These are phyloP conservation scores for Gyps fulvus DNA, from an alignment of 2,113 vertebrate genomes.

Conservation along the genomic window DNA sequence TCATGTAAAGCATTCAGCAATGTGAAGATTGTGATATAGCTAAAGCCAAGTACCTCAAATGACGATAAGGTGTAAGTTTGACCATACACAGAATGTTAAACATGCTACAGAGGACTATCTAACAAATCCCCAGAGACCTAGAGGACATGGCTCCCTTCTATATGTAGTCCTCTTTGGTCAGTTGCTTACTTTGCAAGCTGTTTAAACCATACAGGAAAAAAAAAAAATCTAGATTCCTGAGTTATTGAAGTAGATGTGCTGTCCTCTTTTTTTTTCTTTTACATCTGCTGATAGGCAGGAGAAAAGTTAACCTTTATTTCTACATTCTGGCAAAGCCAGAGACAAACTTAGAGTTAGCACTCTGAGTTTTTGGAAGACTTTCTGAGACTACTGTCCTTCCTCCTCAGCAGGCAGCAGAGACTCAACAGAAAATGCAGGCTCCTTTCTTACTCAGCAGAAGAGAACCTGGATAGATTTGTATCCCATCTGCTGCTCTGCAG, in stretches of 20 bases:
- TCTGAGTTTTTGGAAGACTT: neutral
- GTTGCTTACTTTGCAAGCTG: neutral
- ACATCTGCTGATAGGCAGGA: neutral
- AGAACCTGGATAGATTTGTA: neutral
- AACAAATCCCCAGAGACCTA: neutral
- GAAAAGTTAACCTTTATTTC: neutral
- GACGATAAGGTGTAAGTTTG: neutral
- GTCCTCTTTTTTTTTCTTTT: too few relatives aligned
- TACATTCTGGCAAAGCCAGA: neutral
- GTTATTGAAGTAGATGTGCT: neutral
- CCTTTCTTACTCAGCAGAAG: neutral
- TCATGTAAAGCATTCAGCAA: too few relatives aligned
- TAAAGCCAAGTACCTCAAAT: neutral
- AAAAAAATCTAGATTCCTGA: neutral
- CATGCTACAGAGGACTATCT: neutral
- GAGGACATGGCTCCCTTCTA: neutral
- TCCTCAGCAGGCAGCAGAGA: neutral
- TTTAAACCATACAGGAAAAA: neutral
- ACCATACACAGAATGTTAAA: neutral
- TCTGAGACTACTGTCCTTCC: accelerated
- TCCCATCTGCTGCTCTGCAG: neutral
- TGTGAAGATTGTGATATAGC: accelerated
- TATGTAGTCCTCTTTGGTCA: neutral
- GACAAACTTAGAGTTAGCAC: neutral
- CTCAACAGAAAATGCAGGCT: neutral